These are phyloP conservation scores for Anseranas semipalmata DNA, from an alignment of 2,113 vertebrate species.

Conservation along the genomic window DNA sequence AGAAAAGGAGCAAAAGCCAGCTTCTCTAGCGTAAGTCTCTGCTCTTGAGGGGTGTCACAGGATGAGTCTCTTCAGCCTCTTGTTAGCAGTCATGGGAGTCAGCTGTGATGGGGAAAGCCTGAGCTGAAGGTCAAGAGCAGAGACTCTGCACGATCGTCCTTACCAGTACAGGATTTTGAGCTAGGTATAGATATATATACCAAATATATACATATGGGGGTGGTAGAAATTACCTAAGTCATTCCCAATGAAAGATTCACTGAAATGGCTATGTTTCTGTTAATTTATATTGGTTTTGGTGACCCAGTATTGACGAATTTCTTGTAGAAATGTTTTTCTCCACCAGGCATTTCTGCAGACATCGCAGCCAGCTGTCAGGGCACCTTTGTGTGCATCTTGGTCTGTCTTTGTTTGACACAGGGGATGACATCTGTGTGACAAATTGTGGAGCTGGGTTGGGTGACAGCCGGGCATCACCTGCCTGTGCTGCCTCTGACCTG, in stretches of 20 bases:
- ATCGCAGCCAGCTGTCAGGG: background rate
- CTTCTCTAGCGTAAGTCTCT: background rate
- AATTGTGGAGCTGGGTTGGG: background rate
- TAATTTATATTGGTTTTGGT: background rate
- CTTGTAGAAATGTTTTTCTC: background rate
- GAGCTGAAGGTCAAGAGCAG: background rate
- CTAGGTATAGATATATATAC: background rate
- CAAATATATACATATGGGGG: background rate
- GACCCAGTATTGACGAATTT: background rate
- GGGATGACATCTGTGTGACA: rapidly evolving
- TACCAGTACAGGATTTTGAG: background rate
- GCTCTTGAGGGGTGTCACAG: background rate
- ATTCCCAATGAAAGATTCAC: background rate
- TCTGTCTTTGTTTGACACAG: background rate
- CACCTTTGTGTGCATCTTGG: background rate
- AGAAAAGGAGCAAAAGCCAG: background rate
- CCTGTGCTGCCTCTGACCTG: background rate
- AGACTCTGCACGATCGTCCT: background rate
- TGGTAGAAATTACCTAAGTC: background rate
- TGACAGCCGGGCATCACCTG: background rate
- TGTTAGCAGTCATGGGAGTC: rapidly evolving
- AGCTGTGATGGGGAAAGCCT: background rate
- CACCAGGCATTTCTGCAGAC: background rate
- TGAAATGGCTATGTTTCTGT: background rate
- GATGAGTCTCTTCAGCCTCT: background rate